phyloP scores from a whole-genome alignment of 2,888 invertebrate species.

The Orthonevra nobilis region DNA sequence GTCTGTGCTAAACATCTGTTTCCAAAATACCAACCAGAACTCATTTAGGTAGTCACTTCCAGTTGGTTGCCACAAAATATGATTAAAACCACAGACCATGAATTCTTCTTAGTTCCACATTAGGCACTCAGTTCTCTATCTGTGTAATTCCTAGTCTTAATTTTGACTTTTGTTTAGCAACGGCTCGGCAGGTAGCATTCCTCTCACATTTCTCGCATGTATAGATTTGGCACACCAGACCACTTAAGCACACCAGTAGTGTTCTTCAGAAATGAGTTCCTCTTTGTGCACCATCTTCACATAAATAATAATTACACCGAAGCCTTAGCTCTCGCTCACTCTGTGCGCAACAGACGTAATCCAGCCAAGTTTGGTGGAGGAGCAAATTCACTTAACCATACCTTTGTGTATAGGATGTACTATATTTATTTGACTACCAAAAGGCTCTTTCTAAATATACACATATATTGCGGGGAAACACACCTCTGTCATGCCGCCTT shows the following conservation, averaged over 20 bases:
- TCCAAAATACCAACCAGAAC: too few relatives aligned
- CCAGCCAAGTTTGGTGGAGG: slow-evolving; percentile 27
- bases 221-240: slow-evolving; percentile 52
- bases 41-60: too few relatives aligned
- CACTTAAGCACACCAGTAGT: slow-evolving; percentile 31
- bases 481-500: background rate
- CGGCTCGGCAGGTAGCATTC: slow-evolving; percentile 1
- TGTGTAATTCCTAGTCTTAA: slow-evolving; percentile 5
- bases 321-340: slow-evolving; percentile 13
- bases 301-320: slow-evolving; percentile 62
- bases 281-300: background rate
- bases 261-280: slow-evolving; percentile 21
- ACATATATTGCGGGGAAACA: background rate
- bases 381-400: slow-evolving; percentile 7
- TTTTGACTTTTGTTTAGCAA: slow-evolving; percentile 32
- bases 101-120: slow-evolving; percentile 1
- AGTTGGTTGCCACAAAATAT: too few relatives aligned
- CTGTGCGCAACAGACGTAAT: too few relatives aligned
- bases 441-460: background rate
- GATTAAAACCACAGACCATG: slow-evolving; percentile 36
- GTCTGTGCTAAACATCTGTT: too few relatives aligned
- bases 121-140: background rate
- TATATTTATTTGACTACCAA: background rate
- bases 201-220: background rate
- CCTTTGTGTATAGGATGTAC: background rate